These are phyloP conservation scores for Scaptomyza caliginosa DNA, from an alignment of 2,888 invertebrate species.

Conservation along the genomic window DNA sequence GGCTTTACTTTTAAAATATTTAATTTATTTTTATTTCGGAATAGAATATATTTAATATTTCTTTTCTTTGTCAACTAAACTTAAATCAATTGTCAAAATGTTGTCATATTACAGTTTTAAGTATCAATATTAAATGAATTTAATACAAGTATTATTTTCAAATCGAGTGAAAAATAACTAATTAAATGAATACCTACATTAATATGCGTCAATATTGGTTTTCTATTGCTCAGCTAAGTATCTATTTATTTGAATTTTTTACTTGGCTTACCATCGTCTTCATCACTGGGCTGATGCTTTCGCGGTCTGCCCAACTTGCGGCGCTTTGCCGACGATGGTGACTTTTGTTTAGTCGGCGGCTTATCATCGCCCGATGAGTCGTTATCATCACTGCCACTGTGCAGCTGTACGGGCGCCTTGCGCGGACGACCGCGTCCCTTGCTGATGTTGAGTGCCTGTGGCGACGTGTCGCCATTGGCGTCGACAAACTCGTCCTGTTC, in stretches of 20 bases:
- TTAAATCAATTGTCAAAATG: no score
- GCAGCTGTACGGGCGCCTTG: constrained; percentile 24
- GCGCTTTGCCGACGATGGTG: constrained; percentile 51
- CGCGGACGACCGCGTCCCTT: constrained; percentile 78
- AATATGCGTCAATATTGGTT: no score
- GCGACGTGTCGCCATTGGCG: constrained; percentile 12
- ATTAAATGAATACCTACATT: not conserved
- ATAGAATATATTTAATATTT: no score
- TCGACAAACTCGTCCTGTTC: constrained; percentile 50
- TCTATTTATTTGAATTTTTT: not conserved
- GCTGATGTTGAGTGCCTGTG: not conserved
- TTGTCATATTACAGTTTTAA: no score
- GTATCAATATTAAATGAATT: no score
- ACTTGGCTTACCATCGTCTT: constrained; percentile 53
- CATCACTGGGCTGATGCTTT: constrained; percentile 70
- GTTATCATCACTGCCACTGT: constrained; percentile 23
- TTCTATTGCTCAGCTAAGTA: no score
- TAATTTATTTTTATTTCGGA: no score
- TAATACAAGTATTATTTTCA: no score
- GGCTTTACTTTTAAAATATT: no score
- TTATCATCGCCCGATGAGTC: constrained; percentile 21
- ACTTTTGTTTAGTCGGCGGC: constrained; percentile 24
- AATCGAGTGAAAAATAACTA: no score
- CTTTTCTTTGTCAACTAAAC: no score
- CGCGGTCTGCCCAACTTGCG: constrained; percentile 71